phyloP scores from a whole-genome alignment of 2,113 vertebrate species.

The Callionymus lyra region DNA sequence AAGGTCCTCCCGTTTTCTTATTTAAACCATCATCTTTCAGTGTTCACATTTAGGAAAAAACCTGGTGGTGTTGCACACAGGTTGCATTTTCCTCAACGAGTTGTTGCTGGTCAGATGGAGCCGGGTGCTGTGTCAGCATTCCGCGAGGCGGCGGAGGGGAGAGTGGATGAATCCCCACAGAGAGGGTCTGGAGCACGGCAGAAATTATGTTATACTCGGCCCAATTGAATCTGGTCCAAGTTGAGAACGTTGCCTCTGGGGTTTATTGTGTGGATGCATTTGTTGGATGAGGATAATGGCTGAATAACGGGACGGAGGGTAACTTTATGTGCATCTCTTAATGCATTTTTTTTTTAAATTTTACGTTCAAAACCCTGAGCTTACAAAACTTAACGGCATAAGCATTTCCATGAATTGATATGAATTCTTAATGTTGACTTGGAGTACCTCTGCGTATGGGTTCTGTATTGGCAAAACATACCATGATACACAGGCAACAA shows the following conservation, averaged over 20 bases:
- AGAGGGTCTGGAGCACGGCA: constrained; percentile 36
- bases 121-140: constrained; percentile 50
- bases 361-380: too few relatives aligned
- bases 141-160: constrained; percentile 38
- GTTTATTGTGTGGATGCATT: constrained; percentile 4
- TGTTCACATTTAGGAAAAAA: too few relatives aligned
- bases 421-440: too few relatives aligned
- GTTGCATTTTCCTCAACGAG: constrained; percentile 29
- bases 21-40: too few relatives aligned
- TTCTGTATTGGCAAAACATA: too few relatives aligned
- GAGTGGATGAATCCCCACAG: constrained; percentile 44
- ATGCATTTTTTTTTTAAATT: too few relatives aligned
- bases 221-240: constrained; percentile 32
- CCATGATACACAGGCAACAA: too few relatives aligned
- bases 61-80: constrained; percentile 24
- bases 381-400: too few relatives aligned
- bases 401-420: too few relatives aligned
- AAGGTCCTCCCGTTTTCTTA: too few relatives aligned
- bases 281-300: constrained; percentile 1
- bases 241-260: constrained; percentile 10
- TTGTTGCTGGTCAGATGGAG: constrained; percentile 47
- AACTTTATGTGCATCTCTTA: background rate
- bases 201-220: constrained; percentile 40
- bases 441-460: too few relatives aligned
- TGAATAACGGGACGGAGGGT: background rate